These are phyloP conservation scores for Nothoprocta perdicaria DNA, from an alignment of 2,113 vertebrate genomes.

Conservation along the genomic window DNA sequence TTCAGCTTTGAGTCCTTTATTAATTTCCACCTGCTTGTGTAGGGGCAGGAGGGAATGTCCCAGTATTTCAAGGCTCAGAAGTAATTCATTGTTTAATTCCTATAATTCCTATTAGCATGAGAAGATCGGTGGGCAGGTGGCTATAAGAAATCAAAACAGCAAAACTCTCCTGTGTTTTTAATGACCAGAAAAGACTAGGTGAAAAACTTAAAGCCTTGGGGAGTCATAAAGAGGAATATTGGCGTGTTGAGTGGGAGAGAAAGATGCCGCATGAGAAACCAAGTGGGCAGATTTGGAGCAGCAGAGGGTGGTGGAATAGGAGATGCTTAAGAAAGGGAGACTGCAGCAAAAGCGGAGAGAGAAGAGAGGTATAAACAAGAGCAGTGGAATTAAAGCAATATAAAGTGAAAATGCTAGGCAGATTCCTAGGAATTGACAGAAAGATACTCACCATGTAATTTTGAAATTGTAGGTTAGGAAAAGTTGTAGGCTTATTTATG, in stretches of 20 bases:
- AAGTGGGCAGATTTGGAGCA: conserved; percentile 54
- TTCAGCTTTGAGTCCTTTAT: not conserved
- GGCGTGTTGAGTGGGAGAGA: conserved; percentile 25
- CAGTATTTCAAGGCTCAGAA: not conserved
- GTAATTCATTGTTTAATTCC: not conserved
- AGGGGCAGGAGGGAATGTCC: not conserved
- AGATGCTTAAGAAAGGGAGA: conserved; percentile 8
- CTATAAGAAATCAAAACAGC: not conserved
- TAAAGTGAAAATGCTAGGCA: not conserved
- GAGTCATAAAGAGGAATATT: conserved; percentile 12
- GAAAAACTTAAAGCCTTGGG: not conserved
- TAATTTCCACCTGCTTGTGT: not conserved
- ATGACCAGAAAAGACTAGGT: not conserved
- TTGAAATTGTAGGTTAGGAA: not conserved
- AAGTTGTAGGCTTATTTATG: not conserved
- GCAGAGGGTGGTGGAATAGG: not conserved
- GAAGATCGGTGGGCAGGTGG: not conserved
- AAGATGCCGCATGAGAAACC: conserved; percentile 30
- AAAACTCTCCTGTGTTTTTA: not conserved
- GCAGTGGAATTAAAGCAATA: not conserved
- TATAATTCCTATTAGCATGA: not conserved
- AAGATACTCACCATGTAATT: not conserved
- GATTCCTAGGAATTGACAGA: not conserved
- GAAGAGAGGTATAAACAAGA: not conserved
- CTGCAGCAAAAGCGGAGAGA: not conserved